These are phyloP conservation scores for Scolopax mira DNA, from an alignment of 2,113 vertebrate genomes.

Conservation along the genomic window DNA sequence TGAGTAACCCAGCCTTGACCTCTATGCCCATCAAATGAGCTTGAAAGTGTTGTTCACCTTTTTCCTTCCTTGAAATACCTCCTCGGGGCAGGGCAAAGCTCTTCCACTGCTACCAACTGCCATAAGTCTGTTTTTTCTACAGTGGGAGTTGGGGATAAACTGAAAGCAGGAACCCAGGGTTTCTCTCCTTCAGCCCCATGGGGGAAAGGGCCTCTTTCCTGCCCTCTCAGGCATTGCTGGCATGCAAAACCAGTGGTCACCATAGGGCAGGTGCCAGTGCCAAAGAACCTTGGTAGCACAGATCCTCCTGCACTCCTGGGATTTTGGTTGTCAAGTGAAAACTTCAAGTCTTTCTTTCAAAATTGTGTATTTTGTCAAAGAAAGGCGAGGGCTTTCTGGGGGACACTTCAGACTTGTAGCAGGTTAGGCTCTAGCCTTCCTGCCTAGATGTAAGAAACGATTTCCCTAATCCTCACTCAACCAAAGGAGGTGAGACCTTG, in stretches of 20 bases:
- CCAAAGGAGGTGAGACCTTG: neutral
- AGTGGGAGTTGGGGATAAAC: neutral
- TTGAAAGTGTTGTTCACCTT: neutral
- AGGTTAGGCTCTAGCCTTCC: neutral
- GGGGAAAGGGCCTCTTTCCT: neutral
- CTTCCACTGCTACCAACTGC: neutral
- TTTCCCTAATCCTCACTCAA: neutral
- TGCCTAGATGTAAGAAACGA: neutral
- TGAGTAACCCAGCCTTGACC: neutral
- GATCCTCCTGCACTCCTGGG: neutral
- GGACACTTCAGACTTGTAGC: neutral
- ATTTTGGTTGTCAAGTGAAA: neutral
- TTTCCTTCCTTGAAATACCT: neutral
- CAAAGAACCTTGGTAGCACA: neutral
- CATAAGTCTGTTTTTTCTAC: neutral
- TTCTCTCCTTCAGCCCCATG: neutral
- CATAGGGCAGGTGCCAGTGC: neutral
- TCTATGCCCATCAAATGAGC: neutral
- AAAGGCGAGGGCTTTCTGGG: neutral
- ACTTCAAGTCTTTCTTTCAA: neutral
- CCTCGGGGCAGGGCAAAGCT: neutral
- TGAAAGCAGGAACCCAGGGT: neutral
- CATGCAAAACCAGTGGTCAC: accelerated
- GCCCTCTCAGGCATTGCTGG: neutral
- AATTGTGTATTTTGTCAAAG: neutral